Base-by-base conservation (phyloP, 2,797 vertebrate species). In the Coendou prehensilis region DNA sequence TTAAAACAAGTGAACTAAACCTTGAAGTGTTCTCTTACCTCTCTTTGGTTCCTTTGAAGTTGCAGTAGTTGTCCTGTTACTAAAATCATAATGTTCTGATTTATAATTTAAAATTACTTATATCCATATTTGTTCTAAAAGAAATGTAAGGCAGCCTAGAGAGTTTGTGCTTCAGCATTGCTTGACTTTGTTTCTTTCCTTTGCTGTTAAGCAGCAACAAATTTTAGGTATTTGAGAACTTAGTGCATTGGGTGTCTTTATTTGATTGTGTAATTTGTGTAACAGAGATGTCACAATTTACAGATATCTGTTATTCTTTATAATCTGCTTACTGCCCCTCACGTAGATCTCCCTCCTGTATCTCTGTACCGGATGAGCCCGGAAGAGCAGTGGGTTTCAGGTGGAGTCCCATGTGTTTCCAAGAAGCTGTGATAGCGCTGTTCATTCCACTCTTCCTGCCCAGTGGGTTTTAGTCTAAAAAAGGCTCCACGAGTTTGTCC, bases 81-180 rank as follows among this genome's bases (percentile, higher is more conserved):
- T 95, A 69, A 56, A 87, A 82, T 91, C n/a, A 52, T 79, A 87
- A 37, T 67, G 10, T 91, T 96, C 47, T 89, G 73, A 69, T 90
- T 83, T 91, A 69, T 81, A 89, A 73, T 89, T 87, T 50, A 78
- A 59, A 96, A 69, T 61, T 52, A 87, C 87, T 79, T 93, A 37
- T 94, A 80, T 75, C 5, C 73, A 23, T 26, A 67, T 61, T 78
- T 96, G 33, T 95, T 95, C 18, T 61, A 79, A 79, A 78, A 92
- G 71, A 89, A 30, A 82, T 71, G 41, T 76, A 93, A 81, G 23
- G 41, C 50, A 10, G 1, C 37, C 54, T 71, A 78, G 83, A 78
- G 61, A 82, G 23, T 81, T 78, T 61, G 13, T 82, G 50, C 41
- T 92, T 89, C 75, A 56, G 26, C 22, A 63, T 91, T 90, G 67